These are phyloP conservation scores for Brachyopa scutellaris DNA, from an alignment of 2,888 invertebrate genomes.

Conservation along the genomic window DNA sequence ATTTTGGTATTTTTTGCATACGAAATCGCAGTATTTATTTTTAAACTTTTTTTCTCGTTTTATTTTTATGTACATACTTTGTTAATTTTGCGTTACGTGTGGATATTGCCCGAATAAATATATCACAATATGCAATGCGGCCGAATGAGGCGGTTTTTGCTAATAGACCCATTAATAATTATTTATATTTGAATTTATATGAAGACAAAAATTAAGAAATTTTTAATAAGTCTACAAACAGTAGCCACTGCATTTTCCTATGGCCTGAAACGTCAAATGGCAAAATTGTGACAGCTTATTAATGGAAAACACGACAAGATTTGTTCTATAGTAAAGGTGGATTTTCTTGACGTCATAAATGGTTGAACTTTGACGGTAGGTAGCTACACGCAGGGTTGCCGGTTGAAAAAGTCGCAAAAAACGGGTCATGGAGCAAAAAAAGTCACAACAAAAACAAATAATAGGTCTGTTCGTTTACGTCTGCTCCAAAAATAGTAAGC, in stretches of 20 bases:
- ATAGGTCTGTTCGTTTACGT: too few species aligned
- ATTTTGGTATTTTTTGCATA: not conserved
- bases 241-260: constrained; percentile 41
- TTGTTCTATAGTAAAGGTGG: too few species aligned
- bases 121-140: constrained; percentile 66
- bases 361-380: too few species aligned
- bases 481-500: too few species aligned
- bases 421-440: too few species aligned
- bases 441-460: too few species aligned
- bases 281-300: constrained; percentile 1
- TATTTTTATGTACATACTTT: constrained; percentile 57
- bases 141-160: constrained; percentile 49
- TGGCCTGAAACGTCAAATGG: too few species aligned
- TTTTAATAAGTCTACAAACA: constrained; percentile 52
- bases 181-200: constrained; percentile 41
- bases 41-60: constrained; percentile 18
- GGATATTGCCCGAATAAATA: constrained; percentile 66
- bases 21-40: constrained; percentile 48
- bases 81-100: constrained; percentile 64
- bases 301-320: not conserved
- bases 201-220: constrained; percentile 37
- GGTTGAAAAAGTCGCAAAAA: too few species aligned
- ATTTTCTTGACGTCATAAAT: too few species aligned
- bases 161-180: constrained; percentile 59
- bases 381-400: too few species aligned